Evolutionary conservation across 2,888 invertebrate species (phyloP).

Genomic region (Epirrita christyi): DNA sequence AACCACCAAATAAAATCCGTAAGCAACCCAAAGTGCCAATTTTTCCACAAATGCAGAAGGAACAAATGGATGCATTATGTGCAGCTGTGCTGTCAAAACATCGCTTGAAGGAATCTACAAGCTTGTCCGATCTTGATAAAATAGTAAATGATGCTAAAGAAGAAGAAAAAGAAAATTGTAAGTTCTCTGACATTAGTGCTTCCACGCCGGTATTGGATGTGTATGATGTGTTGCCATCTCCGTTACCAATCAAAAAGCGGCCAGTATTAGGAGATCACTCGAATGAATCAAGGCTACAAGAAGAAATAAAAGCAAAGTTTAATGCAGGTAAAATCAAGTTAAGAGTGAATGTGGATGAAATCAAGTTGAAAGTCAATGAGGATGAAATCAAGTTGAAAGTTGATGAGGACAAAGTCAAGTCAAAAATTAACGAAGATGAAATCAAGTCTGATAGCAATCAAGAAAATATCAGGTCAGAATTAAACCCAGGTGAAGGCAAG

Average conservation of each 20-base stretch:
- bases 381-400: not conserved
- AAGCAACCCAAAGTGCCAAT: constrained; percentile 10
- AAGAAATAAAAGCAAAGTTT: constrained; percentile 22
- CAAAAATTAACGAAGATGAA: not conserved
- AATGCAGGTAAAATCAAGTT: not conserved
- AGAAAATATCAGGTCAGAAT: not conserved
- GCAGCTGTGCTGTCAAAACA: constrained; percentile 43
- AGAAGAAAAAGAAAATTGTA: not conserved
- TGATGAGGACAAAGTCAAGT: not conserved
- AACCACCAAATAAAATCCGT: constrained; percentile 14
- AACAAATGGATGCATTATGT: constrained; percentile 49
- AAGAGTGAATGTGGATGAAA: constrained; percentile 1
- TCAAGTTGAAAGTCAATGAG: not conserved
- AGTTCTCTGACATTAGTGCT: constrained; percentile 6
- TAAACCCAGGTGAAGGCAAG: not conserved
- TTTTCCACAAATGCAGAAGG: constrained; percentile 26
- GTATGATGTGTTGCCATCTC: constrained; percentile 4
- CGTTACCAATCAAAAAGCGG: constrained; percentile 4
- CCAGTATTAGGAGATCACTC: constrained; percentile 5
- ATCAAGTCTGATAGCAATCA: not conserved
- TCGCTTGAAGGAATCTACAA: constrained; percentile 41
- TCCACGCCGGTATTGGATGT: constrained; percentile 20
- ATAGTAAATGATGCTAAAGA: constrained; percentile 36
- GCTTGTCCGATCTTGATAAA: constrained; percentile 47
- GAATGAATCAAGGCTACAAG: constrained; percentile 9